phyloP scores from a whole-genome alignment of 1,140 invertebrate species.

The Sitobion miscanthi region DNA sequence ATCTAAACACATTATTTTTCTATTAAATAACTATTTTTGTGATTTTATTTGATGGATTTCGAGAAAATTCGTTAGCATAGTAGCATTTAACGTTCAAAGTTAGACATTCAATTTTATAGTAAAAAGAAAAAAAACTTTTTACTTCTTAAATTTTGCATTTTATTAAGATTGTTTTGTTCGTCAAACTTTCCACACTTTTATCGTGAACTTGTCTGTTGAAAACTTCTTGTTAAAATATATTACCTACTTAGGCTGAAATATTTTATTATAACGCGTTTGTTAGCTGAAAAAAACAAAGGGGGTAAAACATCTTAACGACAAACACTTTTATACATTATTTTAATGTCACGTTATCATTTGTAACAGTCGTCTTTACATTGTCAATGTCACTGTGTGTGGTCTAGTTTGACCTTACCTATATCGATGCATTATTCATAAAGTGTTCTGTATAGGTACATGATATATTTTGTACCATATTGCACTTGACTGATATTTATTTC shows the following conservation, averaged over 20 bases:
- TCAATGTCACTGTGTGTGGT: slow-evolving; percentile 5
- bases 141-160: slow-evolving; percentile 19
- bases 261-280: slow-evolving; percentile 16
- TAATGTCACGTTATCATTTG: neutral
- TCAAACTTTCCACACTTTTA: slow-evolving; percentile 21
- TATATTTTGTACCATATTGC: neutral
- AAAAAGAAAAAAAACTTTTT: slow-evolving; percentile 24
- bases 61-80: neutral
- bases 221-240: slow-evolving; percentile 42
- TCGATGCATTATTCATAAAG: slow-evolving; percentile 1
- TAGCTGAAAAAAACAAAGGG: neutral
- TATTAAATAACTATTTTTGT: neutral
- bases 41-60: neutral
- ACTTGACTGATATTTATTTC: neutral
- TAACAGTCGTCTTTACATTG: slow-evolving; percentile 1
- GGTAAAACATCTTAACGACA: neutral
- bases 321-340: neutral
- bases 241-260: slow-evolving; percentile 23
- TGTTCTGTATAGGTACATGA: neutral
- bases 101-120: slow-evolving; percentile 19
- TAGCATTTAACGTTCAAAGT: slow-evolving; percentile 19
- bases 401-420: neutral
- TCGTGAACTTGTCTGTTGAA: slow-evolving; percentile 28
- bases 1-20: slow-evolving; percentile 1
- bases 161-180: slow-evolving; percentile 42